Conservation (phyloP, 1,140 invertebrate genomes). For the Bombus superbus region DNA sequence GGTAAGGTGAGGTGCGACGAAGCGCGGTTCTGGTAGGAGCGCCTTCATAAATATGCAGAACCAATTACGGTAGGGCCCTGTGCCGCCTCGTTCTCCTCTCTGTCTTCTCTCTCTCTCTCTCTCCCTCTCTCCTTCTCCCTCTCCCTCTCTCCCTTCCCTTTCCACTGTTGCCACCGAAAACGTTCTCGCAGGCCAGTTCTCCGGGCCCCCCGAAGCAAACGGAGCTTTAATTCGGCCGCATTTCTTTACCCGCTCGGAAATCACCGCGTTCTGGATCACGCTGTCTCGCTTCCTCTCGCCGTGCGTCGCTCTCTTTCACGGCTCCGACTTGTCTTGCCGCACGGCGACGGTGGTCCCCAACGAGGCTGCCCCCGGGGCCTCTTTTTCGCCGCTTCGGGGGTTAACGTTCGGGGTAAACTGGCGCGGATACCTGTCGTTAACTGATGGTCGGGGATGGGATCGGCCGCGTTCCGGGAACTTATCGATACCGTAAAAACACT, state of each 20-base stretch:
- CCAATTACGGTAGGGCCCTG: conserved; percentile 73
- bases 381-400: conserved; percentile 43
- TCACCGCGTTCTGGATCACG: conserved; percentile 62
- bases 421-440: conserved; percentile 47
- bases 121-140: conserved; percentile 10
- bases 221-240: conserved; percentile 69
- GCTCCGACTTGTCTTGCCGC: conserved; percentile 51
- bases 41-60: conserved; percentile 79
- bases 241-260: conserved; percentile 67
- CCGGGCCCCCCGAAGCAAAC: conserved; percentile 62
- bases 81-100: conserved; percentile 51
- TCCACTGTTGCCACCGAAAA: conserved; percentile 55
- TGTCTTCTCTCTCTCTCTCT: not conserved
- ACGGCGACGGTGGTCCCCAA: conserved; percentile 51
- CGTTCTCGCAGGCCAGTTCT: conserved; percentile 42
- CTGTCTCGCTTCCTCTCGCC: conserved; percentile 2
- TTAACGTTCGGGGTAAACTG: conserved; percentile 48
- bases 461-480: conserved; percentile 15
- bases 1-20: conserved; percentile 11
- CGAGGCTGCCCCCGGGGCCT: conserved; percentile 52
- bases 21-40: conserved; percentile 62
- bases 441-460: conserved; percentile 2
- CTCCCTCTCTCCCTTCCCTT: conserved; percentile 36
- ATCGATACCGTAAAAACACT: conserved; percentile 7
- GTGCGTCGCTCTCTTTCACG: conserved; percentile 22